Conservation (phyloP, 2,888 invertebrate species). For the Hemicrepidius hirtus region DNA sequence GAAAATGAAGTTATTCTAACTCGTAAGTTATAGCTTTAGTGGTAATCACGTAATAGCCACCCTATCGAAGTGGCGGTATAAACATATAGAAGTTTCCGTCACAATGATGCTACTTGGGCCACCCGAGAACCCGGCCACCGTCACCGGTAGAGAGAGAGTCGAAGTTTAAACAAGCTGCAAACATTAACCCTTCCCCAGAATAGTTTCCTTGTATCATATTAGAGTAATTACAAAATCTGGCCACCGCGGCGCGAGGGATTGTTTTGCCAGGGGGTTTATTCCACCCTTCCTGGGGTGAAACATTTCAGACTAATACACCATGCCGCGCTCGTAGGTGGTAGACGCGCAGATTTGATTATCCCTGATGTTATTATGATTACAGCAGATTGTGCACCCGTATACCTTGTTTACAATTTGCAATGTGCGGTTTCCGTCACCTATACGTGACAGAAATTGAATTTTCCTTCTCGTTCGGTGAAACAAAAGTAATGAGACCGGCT, state of each 20-base stretch:
- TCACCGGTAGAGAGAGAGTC: slow-evolving; percentile 37
- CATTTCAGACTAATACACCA: slow-evolving; percentile 54
- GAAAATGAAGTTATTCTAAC: too few relatives aligned
- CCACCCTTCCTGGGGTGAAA: slow-evolving; percentile 47
- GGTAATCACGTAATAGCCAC: too few relatives aligned
- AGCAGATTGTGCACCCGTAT: slow-evolving; percentile 52
- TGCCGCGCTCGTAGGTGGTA: slow-evolving; percentile 54
- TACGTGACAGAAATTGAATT: slow-evolving; percentile 52
- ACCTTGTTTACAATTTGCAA: slow-evolving; percentile 54
- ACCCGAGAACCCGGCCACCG: slow-evolving; percentile 16
- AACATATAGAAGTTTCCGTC: too few relatives aligned
- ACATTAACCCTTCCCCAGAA: slow-evolving; percentile 51
- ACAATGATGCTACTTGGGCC: too few relatives aligned
- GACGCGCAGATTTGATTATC: slow-evolving; percentile 57
- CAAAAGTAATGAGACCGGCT: slow-evolving; percentile 28
- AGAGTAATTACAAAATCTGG: slow-evolving; percentile 55
- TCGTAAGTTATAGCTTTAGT: too few relatives aligned
- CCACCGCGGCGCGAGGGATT: slow-evolving; percentile 54
- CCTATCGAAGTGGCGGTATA: too few relatives aligned
- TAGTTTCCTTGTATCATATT: slow-evolving; percentile 55
- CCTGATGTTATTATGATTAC: slow-evolving; percentile 57
- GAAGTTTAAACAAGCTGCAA: slow-evolving; percentile 49
- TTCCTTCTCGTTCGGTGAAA: slow-evolving; percentile 26
- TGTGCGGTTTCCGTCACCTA: slow-evolving; percentile 52
- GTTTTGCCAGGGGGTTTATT: slow-evolving; percentile 51